Base-by-base conservation (phyloP, 2,797 vertebrate species). In the Myotis findleyi region DNA sequence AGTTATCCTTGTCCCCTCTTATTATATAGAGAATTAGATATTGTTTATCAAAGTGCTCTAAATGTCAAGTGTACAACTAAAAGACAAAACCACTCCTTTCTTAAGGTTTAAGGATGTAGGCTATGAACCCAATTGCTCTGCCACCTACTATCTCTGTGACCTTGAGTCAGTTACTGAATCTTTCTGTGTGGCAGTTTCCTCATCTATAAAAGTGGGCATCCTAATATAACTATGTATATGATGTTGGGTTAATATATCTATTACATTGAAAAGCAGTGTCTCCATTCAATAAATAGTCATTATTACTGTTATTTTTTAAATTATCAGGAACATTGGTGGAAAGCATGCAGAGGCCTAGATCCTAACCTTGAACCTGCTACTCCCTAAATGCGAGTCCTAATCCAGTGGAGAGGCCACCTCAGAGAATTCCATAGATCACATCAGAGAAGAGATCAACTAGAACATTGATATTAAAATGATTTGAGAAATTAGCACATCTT, bases 401-500 rank as follows among this genome's bases (percentile, higher is more conserved):
- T 41, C 23, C 49, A 62, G 81, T 25, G 12, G 88, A 82, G 30
- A 83, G 20, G 33, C 14, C 18, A 9, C 20, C 20, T 21, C 23
- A 38, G 75, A 72, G 72, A 90, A 57, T 69, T 47, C 16, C 69
- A 17, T 0, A 36, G 30, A 12, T 81, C 11, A n/a, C 30, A 20
- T 36, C 23, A 77, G 33, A 81, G 7, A 87, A 62, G 20, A 59
- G 21, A 64, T 18, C 30, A 62, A 68, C 79, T 25, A 23, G 25
- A 73, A 57, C 69, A 64, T 4, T n/a, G 73, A 53, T 89, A 69
- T 23, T 57, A 30, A 82, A 73, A 64, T 27, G 14, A 36, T 59
- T 82, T 57, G 49, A 66, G 92, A 93, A 92, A 82, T 69, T 73
- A 85, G 41, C 36, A 87, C 81, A 51, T 75, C 4, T 85, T 95